Conservation (phyloP, 2,113 vertebrate species). For the Callocephalon fimbriatum region DNA sequence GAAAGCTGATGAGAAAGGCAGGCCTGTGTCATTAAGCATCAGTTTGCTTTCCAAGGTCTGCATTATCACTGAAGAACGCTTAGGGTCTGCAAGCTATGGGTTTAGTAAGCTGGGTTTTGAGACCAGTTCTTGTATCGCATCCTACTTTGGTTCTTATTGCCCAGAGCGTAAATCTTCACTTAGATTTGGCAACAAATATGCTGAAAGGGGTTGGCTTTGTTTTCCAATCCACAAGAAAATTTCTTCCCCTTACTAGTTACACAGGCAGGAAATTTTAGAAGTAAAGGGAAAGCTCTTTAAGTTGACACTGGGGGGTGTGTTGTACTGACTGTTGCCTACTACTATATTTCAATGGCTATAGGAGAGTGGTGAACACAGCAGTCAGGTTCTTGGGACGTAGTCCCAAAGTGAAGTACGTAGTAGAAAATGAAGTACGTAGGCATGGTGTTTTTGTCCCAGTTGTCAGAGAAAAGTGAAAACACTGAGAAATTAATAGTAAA, state of each 20-base stretch:
- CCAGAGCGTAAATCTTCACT: not conserved
- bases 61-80: not conserved
- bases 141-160: not conserved
- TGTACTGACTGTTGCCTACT: not conserved
- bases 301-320: not conserved
- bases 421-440: not conserved
- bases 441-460: fast-evolving
- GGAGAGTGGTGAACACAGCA: not conserved
- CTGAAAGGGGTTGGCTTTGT: not conserved
- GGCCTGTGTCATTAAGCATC: not conserved
- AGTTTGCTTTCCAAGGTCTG: not conserved
- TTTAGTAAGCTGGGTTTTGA: not conserved
- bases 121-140: not conserved
- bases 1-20: not conserved
- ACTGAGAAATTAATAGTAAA: not conserved
- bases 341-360: not conserved
- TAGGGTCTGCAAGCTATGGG: not conserved
- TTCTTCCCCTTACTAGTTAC: not conserved
- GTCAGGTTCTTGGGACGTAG: not conserved
- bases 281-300: not conserved
- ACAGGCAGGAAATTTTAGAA: not conserved
- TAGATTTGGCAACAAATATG: not conserved
- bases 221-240: not conserved
- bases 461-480: not conserved
- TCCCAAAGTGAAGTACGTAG: too few relatives aligned